Percentiles rank a stretch among this genome's conserved stretches.
Evolutionary conservation across 2,797 vertebrate species (phyloP).

Genomic region (Mycteria americana): DNA sequence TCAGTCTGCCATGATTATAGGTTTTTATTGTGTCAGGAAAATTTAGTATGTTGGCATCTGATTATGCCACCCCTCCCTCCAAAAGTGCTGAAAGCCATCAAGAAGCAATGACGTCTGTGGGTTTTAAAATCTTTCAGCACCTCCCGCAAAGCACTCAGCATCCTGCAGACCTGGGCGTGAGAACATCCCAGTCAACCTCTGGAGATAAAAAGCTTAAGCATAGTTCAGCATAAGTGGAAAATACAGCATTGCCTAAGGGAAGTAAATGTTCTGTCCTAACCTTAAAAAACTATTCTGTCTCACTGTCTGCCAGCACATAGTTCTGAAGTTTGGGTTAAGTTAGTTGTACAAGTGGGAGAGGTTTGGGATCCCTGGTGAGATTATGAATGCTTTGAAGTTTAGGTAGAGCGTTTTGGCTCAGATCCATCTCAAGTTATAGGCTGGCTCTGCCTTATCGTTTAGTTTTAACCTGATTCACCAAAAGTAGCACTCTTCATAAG

Average conservation of each 20-base stretch:
- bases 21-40: slow-evolving; percentile 50
- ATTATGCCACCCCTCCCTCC: background rate
- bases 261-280: background rate
- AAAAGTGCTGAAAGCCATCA: background rate
- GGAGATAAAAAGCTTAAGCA: slow-evolving; percentile 41
- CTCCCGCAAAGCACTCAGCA: background rate
- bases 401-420: background rate
- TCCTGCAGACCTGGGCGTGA: background rate
- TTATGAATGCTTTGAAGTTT: background rate
- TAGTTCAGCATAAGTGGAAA: background rate
- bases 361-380: background rate
- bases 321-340: background rate
- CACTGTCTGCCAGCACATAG: background rate
- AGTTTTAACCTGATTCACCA: background rate
- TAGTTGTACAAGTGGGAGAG: background rate
- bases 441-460: background rate
- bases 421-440: background rate
- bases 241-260: background rate
- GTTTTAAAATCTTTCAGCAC: background rate
- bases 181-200: slow-evolving; percentile 28
- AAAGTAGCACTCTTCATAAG: background rate
- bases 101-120: background rate
- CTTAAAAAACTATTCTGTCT: background rate
- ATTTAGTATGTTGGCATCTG: background rate
- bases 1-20: slow-evolving; percentile 37